Percentiles rank a stretch among this genome's conserved stretches.
These are phyloP conservation scores for Ditylenchus dipsaci DNA, from an alignment of 1,140 invertebrate species.

Conservation along the genomic window DNA sequence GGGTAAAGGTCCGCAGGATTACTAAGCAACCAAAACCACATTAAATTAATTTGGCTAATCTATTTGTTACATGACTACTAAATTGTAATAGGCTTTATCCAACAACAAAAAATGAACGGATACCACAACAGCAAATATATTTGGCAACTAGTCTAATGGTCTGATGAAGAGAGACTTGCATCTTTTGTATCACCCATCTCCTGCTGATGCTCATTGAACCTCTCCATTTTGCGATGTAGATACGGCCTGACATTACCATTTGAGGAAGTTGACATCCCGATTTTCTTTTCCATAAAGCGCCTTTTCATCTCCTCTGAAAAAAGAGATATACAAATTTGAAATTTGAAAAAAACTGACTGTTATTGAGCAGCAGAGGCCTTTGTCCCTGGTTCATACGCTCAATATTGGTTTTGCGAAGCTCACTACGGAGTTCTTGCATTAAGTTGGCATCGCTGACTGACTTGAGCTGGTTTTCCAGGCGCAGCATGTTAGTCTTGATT, in stretches of 20 bases:
- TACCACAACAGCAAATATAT: neutral
- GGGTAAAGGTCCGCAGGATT: too few species aligned
- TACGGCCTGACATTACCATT: neutral
- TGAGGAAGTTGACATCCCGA: neutral
- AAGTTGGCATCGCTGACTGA: conserved; percentile 5
- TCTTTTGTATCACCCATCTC: neutral
- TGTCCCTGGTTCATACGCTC: conserved; percentile 29
- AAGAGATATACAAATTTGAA: neutral
- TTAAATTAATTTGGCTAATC: too few species aligned
- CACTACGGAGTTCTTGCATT: conserved; percentile 7
- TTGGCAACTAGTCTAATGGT: too few species aligned
- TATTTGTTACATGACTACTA: too few species aligned
- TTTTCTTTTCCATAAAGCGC: neutral
- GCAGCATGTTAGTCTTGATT: conserved; percentile 19
- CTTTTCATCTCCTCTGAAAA: conserved; percentile 8
- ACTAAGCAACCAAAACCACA: too few species aligned
- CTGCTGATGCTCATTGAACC: neutral
- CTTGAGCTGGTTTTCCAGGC: conserved; percentile 21
- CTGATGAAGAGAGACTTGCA: too few species aligned
- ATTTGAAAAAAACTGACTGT: conserved; percentile 9
- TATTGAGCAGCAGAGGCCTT: conserved; percentile 23
- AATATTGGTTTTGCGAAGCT: conserved; percentile 20
- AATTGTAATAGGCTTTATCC: neutral
- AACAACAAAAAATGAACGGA: neutral
- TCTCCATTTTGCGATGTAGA: neutral